Evolutionary conservation across 1,140 invertebrate species (phyloP).

Genomic region (Scaptomyza pallida): DNA sequence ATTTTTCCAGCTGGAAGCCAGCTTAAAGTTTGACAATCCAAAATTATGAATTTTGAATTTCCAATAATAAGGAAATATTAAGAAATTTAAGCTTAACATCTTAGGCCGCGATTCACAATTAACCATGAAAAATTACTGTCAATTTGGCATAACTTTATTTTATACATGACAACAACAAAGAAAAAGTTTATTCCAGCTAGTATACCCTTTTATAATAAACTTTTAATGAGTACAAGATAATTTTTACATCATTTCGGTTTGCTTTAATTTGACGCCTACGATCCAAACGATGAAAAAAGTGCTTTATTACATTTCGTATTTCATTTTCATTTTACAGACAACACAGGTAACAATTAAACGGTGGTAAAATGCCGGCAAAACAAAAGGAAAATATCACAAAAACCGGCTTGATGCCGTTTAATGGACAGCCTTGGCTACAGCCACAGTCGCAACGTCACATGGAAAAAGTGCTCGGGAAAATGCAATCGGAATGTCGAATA

Average conservation of each 20-base stretch:
- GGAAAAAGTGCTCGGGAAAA: constrained; percentile 40
- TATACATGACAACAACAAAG: too few relatives aligned
- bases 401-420: constrained; percentile 62
- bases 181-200: too few relatives aligned
- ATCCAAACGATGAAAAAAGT: constrained; percentile 8
- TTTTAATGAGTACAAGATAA: neutral
- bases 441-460: constrained; percentile 29
- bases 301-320: constrained; percentile 57
- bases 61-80: too few relatives aligned
- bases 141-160: too few relatives aligned
- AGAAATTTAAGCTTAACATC: too few relatives aligned
- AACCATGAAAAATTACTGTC: too few relatives aligned
- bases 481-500: constrained; percentile 55
- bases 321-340: constrained; percentile 39
- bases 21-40: neutral
- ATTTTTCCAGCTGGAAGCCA: neutral
- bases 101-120: too few relatives aligned
- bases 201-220: neutral
- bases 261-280: constrained; percentile 51
- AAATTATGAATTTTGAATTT: too few relatives aligned
- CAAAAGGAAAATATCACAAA: constrained; percentile 9
- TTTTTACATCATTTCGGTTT: neutral
- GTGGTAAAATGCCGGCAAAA: constrained; percentile 69
- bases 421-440: constrained; percentile 32
- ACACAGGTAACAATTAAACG: constrained; percentile 50